Conservation (phyloP, 2,797 vertebrate species). For the Amphiprion clarkii region DNA sequence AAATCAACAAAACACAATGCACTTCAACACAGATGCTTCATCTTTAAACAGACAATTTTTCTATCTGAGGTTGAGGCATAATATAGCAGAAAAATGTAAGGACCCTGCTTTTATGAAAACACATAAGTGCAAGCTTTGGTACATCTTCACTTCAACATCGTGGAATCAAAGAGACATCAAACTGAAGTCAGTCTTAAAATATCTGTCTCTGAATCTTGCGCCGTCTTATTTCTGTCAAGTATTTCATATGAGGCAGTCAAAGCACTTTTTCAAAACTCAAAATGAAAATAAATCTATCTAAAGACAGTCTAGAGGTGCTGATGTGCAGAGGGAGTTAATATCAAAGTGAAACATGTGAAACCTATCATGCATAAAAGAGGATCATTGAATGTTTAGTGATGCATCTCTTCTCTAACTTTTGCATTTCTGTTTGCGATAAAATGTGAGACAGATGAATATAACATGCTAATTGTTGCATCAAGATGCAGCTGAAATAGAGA, state of each 20-base stretch:
- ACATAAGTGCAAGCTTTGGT: not conserved
- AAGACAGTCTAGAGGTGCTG: not conserved
- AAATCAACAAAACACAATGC: not conserved
- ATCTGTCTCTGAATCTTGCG: not conserved
- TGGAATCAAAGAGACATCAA: too few species aligned
- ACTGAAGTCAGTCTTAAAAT: conserved; percentile 1
- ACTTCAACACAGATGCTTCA: not conserved
- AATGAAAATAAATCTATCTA: not conserved
- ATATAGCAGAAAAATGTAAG: not conserved
- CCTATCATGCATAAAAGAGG: not conserved
- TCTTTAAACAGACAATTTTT: not conserved
- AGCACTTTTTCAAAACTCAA: not conserved
- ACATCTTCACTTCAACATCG: not conserved
- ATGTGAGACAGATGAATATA: not conserved
- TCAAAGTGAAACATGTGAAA: not conserved
- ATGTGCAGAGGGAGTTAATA: not conserved
- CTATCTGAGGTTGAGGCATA: not conserved
- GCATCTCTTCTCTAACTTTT: not conserved
- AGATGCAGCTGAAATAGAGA: not conserved
- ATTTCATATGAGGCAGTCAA: not conserved
- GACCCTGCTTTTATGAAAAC: not conserved
- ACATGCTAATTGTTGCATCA: not conserved
- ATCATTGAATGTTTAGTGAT: not conserved
- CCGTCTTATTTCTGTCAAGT: not conserved
- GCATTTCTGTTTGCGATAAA: not conserved